phyloP scores from a whole-genome alignment of 1,140 invertebrate genomes.

The Subanguina moxae region DNA sequence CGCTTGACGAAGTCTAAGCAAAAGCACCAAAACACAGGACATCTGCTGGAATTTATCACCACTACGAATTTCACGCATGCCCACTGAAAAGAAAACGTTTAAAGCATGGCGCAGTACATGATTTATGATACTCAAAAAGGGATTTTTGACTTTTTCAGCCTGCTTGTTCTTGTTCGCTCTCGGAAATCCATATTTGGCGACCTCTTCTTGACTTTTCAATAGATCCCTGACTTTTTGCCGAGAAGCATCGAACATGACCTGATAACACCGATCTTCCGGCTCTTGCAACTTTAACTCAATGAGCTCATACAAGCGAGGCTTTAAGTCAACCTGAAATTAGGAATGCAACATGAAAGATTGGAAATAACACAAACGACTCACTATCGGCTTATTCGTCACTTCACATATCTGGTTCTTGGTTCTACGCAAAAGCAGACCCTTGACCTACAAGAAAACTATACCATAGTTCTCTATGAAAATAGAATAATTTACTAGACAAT shows the following conservation, averaged over 20 bases:
- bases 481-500: conserved; percentile 45
- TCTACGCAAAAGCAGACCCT: conserved; percentile 48
- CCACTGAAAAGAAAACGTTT: conserved; percentile 14
- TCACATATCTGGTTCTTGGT: conserved; percentile 50
- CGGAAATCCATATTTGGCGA: conserved; percentile 1
- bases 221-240: conserved; percentile 41
- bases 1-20: conserved; percentile 53
- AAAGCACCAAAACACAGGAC: conserved; percentile 42
- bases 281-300: conserved; percentile 38
- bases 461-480: too few relatives aligned
- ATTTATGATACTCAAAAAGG: conserved; percentile 14
- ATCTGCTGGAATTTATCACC: conserved; percentile 45
- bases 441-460: too few relatives aligned
- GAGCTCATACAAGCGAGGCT: conserved; percentile 30
- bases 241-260: conserved; percentile 47
- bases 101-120: neutral
- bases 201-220: conserved; percentile 29
- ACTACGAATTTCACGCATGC: conserved; percentile 25
- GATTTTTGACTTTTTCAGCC: conserved; percentile 31
- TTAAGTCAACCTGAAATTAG: conserved; percentile 19
- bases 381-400: conserved; percentile 45
- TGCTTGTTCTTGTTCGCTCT: neutral
- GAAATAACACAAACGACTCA: conserved; percentile 12
- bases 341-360: neutral
- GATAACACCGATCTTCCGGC: conserved; percentile 42